Evolutionary conservation across 2,113 vertebrate species (phyloP), one percentile per base, ranked within the genome.

Genomic region (Xenotilapia flavipinnis): DNA sequence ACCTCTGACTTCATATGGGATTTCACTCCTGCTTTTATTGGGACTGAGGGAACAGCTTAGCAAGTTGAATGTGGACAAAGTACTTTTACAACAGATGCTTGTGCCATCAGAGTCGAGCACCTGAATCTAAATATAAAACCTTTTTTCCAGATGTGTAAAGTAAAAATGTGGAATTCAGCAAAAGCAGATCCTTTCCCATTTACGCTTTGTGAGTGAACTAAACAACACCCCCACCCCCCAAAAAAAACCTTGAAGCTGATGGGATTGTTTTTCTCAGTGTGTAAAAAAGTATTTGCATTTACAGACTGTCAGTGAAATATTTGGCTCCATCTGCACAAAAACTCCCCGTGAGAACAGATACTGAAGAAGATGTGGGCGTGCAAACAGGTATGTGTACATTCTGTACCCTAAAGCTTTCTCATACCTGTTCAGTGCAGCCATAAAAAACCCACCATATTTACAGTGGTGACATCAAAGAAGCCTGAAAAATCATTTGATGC

Each of bases 391-490:
- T 85, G 88, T 81, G 90, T 89, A 86, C 91, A 85, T 86, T 62
- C 80, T 87, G 89, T 88, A 65, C 81, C 88, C 40, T 87, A 33
- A 31, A 90, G 82, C 86, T 45, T 28, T 56, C 47, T 87, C 83
- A 80, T 86, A 89, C 38, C 82, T 89, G 81, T 86, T 85, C 21
- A 82, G 84, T 53, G 81, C 56, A 53, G 79, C 80, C 68, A 56
- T 89, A 80, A 93, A 80, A 93, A 84, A 92, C 3, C 6, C 65
- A 73, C 21, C 79, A 92, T 82, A 58, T 81, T 68, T 33, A 58
- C 80, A 83, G 83, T 19, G 17, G 90, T 70, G 75, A 92, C 91
- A 93, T 95, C 90, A 93, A 94, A 93, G 89, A 77, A 81, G 26
- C 7, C 85, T 86, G 79, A 91, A 94, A 68, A 92, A 92, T 81